Percentiles rank a stretch among this genome's conserved stretches.
phyloP scores from a whole-genome alignment of 92 coral and sea anemone species.

The Blastomussa wellsi region DNA sequence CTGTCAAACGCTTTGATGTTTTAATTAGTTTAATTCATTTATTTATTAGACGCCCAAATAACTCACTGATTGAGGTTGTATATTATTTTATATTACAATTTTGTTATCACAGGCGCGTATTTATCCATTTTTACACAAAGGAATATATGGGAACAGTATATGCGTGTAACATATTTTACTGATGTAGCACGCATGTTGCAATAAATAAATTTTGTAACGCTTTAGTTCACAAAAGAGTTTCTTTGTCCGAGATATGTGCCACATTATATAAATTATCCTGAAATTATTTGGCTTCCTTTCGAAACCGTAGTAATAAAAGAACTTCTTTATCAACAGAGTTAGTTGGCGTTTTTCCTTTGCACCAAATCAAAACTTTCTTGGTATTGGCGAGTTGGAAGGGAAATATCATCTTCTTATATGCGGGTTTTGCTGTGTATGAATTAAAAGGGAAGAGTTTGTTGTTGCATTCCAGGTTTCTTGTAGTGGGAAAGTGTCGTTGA shows the following conservation, averaged over 20 bases:
- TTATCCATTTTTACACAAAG: background rate
- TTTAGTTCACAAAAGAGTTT: background rate
- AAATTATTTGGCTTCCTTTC: background rate
- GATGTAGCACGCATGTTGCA: background rate
- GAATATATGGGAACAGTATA: background rate
- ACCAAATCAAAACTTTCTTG: background rate
- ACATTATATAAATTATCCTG: background rate
- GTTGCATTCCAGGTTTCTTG: too few relatives aligned
- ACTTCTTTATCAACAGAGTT: background rate
- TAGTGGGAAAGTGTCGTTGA: too few relatives aligned
- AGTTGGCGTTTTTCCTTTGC: background rate
- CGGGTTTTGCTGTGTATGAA: too few relatives aligned
- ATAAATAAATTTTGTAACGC: background rate
- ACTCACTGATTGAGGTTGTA: background rate
- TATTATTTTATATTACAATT: background rate
- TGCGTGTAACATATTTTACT: background rate
- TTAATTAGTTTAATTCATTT: too few relatives aligned
- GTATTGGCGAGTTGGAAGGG: too few relatives aligned
- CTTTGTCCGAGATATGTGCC: background rate
- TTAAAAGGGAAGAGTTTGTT: too few relatives aligned
- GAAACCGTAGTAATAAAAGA: background rate
- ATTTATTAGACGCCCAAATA: too few relatives aligned
- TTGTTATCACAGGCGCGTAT: background rate
- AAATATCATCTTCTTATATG: too few relatives aligned
- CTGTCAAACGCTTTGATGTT: too few relatives aligned